phyloP scores from a whole-genome alignment of 1,140 invertebrate genomes.

The Trigoniulus corallinus region DNA sequence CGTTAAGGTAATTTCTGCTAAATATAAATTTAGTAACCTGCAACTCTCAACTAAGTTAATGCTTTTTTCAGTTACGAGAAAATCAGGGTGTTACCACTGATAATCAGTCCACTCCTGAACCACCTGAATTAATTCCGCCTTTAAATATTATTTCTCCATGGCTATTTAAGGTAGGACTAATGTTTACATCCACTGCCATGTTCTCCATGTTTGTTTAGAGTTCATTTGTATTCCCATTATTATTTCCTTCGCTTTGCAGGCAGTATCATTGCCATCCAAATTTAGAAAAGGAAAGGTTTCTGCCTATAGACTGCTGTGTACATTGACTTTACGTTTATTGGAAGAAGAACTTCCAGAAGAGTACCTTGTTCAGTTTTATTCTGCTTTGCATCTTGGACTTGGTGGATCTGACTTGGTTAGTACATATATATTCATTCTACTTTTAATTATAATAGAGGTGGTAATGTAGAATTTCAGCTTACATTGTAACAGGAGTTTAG shows the following conservation, averaged over 20 bases:
- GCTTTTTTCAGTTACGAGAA: conserved; percentile 35
- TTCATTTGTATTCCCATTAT: too few relatives aligned
- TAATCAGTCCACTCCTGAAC: conserved; percentile 48
- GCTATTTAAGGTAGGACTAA: conserved; percentile 53
- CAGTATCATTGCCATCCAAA: conserved; percentile 44
- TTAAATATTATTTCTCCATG: conserved; percentile 68
- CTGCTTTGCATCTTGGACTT: conserved; percentile 62
- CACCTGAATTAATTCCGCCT: conserved; percentile 57
- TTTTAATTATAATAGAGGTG: conserved; percentile 5
- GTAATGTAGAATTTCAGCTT: neutral
- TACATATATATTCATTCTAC: conserved; percentile 1
- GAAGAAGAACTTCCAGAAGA: conserved; percentile 40
- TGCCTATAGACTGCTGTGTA: conserved; percentile 61
- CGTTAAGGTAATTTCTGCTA: conserved; percentile 43
- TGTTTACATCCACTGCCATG: too few relatives aligned
- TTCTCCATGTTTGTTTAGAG: too few relatives aligned
- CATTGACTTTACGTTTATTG: conserved; percentile 40
- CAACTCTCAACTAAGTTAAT: conserved; percentile 4
- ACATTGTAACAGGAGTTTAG: too few relatives aligned
- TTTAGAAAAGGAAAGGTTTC: conserved; percentile 55
- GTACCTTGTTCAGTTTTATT: conserved; percentile 75
- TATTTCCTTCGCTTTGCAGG: conserved; percentile 23
- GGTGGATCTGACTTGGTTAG: conserved; percentile 34
- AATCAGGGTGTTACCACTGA: conserved; percentile 63
- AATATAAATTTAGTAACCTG: neutral